These are phyloP conservation scores for Notolepis coatsorum DNA, from an alignment of 2,797 vertebrate species.

Conservation along the genomic window DNA sequence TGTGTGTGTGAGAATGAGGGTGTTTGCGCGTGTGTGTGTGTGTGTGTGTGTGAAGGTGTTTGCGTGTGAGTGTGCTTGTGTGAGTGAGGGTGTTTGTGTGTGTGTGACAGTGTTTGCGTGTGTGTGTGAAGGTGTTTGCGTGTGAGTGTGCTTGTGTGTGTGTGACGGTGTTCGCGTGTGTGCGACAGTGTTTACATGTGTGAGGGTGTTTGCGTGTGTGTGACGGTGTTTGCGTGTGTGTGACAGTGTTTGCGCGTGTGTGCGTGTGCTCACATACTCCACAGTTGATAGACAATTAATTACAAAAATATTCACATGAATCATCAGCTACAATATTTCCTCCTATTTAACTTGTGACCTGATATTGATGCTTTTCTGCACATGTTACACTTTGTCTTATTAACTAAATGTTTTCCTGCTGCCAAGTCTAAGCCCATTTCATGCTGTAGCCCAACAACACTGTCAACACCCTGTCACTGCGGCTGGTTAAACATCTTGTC, in stretches of 20 bases:
- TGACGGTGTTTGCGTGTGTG: not conserved
- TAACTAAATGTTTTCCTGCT: not conserved
- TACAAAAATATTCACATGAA: not conserved
- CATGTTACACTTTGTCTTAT: not conserved
- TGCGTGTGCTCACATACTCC: not conserved
- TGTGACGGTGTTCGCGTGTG: conserved; percentile 56
- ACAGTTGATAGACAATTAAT: not conserved
- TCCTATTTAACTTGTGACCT: too few species aligned
- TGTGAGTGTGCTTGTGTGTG: conserved; percentile 60
- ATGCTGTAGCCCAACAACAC: conserved; percentile 23
- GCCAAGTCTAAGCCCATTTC: conserved; percentile 12
- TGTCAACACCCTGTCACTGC: conserved; percentile 29
- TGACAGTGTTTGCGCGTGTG: not conserved
- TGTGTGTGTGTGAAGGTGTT: too few species aligned
- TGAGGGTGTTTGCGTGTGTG: not conserved
- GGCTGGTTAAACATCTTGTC: conserved; percentile 53
- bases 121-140: not conserved
- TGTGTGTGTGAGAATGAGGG: conserved; percentile 12
- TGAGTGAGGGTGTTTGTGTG: too few species aligned
- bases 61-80: too few species aligned
- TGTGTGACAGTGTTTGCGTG: not conserved
- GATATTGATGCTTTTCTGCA: not conserved
- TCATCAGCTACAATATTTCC: not conserved
- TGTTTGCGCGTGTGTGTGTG: too few species aligned
- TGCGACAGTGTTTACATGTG: too few species aligned